phyloP scores from a whole-genome alignment of 2,888 invertebrate species.

The Tenthredo amoena region DNA sequence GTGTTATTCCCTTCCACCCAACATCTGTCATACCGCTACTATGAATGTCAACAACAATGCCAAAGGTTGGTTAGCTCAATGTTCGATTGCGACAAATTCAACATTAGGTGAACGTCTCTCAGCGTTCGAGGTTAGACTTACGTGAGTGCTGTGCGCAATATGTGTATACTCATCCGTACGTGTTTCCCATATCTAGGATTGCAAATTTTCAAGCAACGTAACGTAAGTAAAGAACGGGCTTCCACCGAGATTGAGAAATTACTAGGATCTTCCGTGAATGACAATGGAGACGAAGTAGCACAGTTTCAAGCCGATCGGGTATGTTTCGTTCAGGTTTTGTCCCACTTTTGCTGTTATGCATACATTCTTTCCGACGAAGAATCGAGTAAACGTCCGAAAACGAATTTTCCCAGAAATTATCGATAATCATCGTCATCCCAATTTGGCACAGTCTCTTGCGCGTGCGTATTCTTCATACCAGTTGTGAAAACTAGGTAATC shows the following conservation, averaged over 20 bases:
- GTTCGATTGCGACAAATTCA: neutral
- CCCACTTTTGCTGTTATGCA: neutral
- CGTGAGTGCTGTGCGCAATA: neutral
- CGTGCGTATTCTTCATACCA: neutral
- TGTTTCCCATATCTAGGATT: neutral
- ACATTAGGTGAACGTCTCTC: neutral
- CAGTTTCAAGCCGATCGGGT: constrained; percentile 40
- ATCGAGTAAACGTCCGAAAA: neutral
- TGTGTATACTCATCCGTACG: neutral
- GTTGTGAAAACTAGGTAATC: neutral
- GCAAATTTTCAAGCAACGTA: neutral
- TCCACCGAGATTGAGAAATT: neutral
- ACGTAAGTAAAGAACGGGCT: neutral
- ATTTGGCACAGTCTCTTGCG: neutral
- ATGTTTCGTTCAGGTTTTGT: neutral
- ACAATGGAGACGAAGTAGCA: constrained; percentile 10
- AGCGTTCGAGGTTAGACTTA: neutral
- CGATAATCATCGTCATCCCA: neutral
- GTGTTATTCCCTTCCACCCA: neutral
- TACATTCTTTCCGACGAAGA: neutral
- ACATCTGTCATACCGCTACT: neutral
- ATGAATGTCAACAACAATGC: neutral
- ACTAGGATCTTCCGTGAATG: neutral
- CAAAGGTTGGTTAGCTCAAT: constrained; percentile 30
- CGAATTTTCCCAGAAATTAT: neutral